phyloP scores from a whole-genome alignment of 2,888 invertebrate species.

The Nomada lathburiana region DNA sequence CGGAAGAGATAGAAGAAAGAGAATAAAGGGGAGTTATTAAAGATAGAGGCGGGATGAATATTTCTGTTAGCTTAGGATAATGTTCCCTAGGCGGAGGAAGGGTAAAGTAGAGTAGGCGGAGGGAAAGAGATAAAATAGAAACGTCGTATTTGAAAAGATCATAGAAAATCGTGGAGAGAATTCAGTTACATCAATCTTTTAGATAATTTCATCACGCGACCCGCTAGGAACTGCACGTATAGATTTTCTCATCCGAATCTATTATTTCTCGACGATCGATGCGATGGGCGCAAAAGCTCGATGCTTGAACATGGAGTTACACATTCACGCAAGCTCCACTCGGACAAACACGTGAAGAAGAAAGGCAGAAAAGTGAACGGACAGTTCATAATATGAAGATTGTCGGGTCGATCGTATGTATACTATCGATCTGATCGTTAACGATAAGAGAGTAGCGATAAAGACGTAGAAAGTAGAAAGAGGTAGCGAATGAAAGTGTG shows the following conservation, averaged over 20 bases:
- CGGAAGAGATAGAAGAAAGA: conserved; percentile 64
- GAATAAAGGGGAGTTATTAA: conserved; percentile 35
- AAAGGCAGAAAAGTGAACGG: conserved; percentile 53
- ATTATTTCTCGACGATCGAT: conserved; percentile 29
- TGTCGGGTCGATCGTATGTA: conserved; percentile 20
- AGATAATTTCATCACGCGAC: no score
- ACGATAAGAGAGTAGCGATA: conserved; percentile 30
- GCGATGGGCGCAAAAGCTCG: conserved; percentile 60
- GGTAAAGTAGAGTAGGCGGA: neutral
- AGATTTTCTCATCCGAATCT: neutral
- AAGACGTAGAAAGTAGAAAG: conserved; percentile 32
- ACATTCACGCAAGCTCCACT: conserved; percentile 82
- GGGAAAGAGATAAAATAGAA: neutral
- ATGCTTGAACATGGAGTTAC: conserved; percentile 70
- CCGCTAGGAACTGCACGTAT: no score
- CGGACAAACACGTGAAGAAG: conserved; percentile 79
- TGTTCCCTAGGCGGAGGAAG: neutral
- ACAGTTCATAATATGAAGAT: conserved; percentile 8
- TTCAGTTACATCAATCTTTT: neutral
- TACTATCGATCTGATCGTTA: conserved; percentile 40
- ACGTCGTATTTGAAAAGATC: neutral
- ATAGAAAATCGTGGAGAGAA: neutral
- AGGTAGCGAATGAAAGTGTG: conserved; percentile 42
- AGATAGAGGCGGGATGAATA: neutral
- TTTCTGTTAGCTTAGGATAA: neutral